Base-by-base conservation (phyloP, 1,140 invertebrate genomes). In the Dreissena rostriformis region DNA sequence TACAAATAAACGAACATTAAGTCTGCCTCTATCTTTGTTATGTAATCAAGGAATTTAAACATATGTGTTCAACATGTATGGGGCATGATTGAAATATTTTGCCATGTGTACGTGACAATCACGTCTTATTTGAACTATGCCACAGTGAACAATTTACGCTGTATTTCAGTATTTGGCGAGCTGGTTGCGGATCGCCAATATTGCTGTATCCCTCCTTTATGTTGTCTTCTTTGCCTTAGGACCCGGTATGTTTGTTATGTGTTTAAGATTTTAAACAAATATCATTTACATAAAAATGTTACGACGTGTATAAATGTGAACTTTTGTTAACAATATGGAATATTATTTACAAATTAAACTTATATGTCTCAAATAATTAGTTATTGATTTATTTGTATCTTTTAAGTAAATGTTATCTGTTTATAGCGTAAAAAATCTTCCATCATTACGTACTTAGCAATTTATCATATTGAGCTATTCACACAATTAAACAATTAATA, bases 141-240 rank as follows among this genome's bases (percentile, higher is more conserved):
- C 73, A 22, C 15, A 63, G n/a, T 4, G 24, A n/a, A n/a, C 15
- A 26, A 49, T 29, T 70, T 28, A 29, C 51, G 17, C 6, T 85
- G 12, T 74, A 73, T 88, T 89, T 73, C 93, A 97, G 97, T 89
- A 95, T 68, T 84, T 91, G 19, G 92, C 92, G 17, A 90, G 97
- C 93, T 99, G 98, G 97, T 98, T 99, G 96, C 98, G 97, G 84
- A 98, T 96, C 87, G 87, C 96, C 6, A 96, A 96, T 68, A 96
- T 98, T 26, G 91, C 96, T 5, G 93, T 97, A 49, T 96, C 98
- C 0, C 95, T 97, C 53, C 86, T 97, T n/a, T 98, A 97, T 91
- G 96, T 98, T 12, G 95, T 97, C 0, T 95, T 97, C 91, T 98
- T 99, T 93, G 98, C 98, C 29, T 96, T 99, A 80, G 98, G 98